These are phyloP conservation scores for Alouatta palliata DNA, from an alignment of 2,113 vertebrate genomes.

Conservation along the genomic window DNA sequence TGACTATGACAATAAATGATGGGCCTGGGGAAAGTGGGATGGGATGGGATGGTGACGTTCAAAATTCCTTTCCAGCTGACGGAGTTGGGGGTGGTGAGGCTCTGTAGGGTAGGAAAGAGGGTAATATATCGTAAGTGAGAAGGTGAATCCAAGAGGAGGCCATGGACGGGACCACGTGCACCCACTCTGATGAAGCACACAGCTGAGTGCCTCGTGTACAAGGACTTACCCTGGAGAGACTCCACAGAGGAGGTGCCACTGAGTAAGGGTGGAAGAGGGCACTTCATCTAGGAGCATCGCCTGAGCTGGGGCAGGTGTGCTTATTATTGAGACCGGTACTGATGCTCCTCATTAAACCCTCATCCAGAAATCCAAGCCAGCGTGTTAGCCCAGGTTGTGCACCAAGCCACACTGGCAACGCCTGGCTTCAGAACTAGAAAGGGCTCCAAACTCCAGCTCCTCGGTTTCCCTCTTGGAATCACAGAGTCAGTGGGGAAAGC, in stretches of 20 bases:
- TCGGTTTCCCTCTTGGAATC: rapidly evolving
- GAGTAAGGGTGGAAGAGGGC: rapidly evolving
- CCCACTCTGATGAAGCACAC: neutral
- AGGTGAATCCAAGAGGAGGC: neutral
- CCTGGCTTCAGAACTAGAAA: neutral
- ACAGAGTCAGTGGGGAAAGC: no score
- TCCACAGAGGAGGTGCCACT: rapidly evolving
- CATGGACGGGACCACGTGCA: rapidly evolving
- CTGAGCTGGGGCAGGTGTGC: neutral
- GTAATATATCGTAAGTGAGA: no score
- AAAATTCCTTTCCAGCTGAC: neutral
- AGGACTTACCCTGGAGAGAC: rapidly evolving
- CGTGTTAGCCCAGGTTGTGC: rapidly evolving
- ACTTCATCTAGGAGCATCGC: no score
- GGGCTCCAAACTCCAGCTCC: neutral
- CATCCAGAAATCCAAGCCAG: neutral
- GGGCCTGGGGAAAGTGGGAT: neutral
- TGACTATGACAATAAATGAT: neutral
- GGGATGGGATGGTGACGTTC: rapidly evolving
- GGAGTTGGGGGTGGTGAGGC: neutral
- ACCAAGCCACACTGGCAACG: rapidly evolving
- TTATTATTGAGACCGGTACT: neutral
- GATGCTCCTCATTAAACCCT: neutral
- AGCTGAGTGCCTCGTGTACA: rapidly evolving
- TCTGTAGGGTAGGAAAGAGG: neutral